These are phyloP conservation scores for Podabrus alpinus DNA, from an alignment of 2,888 invertebrate genomes.

Conservation along the genomic window DNA sequence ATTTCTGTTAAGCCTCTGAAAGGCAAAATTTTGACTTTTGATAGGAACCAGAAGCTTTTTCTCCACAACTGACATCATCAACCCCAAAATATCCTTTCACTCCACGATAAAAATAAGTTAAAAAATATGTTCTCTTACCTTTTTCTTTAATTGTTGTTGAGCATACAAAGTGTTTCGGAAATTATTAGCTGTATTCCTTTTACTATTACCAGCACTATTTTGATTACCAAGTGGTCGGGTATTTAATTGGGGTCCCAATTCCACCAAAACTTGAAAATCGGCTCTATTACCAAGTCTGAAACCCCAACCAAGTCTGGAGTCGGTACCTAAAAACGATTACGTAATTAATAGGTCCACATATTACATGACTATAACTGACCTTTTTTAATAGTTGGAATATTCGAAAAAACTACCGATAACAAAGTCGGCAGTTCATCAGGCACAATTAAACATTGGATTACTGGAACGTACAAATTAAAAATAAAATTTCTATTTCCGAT, in stretches of 20 bases:
- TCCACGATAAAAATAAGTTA: background rate
- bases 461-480: conserved; percentile 57
- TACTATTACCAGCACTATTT: conserved; percentile 43
- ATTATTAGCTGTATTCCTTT: conserved; percentile 56
- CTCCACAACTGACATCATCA: too few relatives aligned
- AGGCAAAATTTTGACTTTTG: too few relatives aligned
- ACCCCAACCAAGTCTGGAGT: conserved; percentile 77
- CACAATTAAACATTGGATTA: conserved; percentile 65
- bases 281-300: conserved; percentile 80
- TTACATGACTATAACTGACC: conserved; percentile 58
- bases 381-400: conserved; percentile 84
- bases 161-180: conserved; percentile 47
- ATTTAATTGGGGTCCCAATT: conserved; percentile 77
- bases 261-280: conserved; percentile 75
- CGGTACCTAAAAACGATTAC: conserved; percentile 65
- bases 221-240: conserved; percentile 67
- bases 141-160: conserved; percentile 56
- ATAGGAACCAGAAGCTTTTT: too few relatives aligned
- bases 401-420: conserved; percentile 79
- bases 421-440: conserved; percentile 82
- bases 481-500: too few relatives aligned
- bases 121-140: conserved; percentile 35
- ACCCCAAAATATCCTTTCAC: too few relatives aligned
- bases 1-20: too few relatives aligned
- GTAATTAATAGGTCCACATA: background rate